phyloP scores from a whole-genome alignment of 2,113 vertebrate genomes.

The Ptyas mucosa region DNA sequence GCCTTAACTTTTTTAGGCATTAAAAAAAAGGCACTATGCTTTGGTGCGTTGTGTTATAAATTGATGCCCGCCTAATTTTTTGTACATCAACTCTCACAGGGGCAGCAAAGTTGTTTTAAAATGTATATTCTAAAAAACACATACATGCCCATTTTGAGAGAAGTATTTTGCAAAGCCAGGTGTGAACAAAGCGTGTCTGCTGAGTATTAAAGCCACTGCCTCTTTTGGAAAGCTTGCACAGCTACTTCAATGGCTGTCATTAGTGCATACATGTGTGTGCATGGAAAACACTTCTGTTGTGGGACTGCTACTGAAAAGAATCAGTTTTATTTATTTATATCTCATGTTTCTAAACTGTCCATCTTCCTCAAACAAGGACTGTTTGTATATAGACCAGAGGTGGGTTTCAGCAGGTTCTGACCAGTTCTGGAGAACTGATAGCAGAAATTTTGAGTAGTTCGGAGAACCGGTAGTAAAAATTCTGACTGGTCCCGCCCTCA shows the following conservation, averaged over 20 bases:
- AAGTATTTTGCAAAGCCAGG: neutral
- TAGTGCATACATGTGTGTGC: neutral
- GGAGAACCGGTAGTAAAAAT: no score
- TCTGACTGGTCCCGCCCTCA: no score
- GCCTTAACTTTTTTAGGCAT: neutral
- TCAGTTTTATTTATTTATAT: neutral
- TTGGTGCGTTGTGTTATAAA: neutral
- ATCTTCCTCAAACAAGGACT: neutral
- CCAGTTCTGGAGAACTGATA: no score
- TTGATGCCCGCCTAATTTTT: neutral
- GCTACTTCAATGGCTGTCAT: neutral
- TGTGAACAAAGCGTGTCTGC: neutral
- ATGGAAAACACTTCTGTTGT: neutral
- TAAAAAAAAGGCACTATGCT: neutral
- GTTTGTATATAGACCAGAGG: neutral
- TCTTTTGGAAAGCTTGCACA: neutral
- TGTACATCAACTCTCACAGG: neutral
- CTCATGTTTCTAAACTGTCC: neutral
- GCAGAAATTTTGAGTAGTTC: no score
- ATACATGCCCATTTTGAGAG: neutral
- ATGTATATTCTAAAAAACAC: neutral
- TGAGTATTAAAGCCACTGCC: neutral
- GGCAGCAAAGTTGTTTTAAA: neutral
- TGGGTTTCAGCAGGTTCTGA: no score
- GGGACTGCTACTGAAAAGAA: neutral